Base-by-base conservation (phyloP, 1,140 invertebrate genomes). In the Tribolium madens region DNA sequence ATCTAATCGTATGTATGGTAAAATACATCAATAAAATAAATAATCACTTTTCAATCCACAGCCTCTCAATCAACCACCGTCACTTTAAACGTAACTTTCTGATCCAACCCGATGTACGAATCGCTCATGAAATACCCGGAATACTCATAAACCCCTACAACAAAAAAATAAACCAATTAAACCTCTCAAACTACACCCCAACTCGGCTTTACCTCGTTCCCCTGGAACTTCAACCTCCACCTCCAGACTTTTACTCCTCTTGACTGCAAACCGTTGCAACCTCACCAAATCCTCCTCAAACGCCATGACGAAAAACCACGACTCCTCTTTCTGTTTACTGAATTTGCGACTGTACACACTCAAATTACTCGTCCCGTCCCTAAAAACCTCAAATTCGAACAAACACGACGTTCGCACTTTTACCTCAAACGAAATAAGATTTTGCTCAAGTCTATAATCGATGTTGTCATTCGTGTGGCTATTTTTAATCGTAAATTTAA, bases 51-150 rank as follows among this genome's bases (percentile, higher is more conserved):
- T n/a, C n/a, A n/a, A n/a, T n/a, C n/a, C n/a, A n/a, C n/a, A n/a
- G n/a, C n/a, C n/a, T n/a, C 57, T 64, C 26, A 64, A 6, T 64
- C 57, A 3, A 64, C 60, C 12, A 79, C 76, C 47, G 77, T 80
- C 7, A 84, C 72, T 15, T 60, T 76, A 33, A 78, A 80, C 21
- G 10, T 64, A n/a, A 94, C 85, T 81, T 93, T 91, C 74, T 99
- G 97, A 88, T 99, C 98, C 6, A 99, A 87, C 14, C 97, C 97
- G 18, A 99, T 87, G 83, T 99, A 98, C 68, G 93, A 94, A 87
- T 99, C 97, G 70, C 96, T 98, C 87, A 99, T 91, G 7, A 99
- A 84, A 83, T 96, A 98, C 10, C 98, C 81, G 0, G 93, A 95
- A 78, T 96, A 91, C 53, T 93, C 91, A 10, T 91, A 87, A 7